Percentiles rank a stretch among this genome's conserved stretches.
Evolutionary conservation across 2,113 vertebrate genomes (phyloP).

Genomic region (Drymodes brunneopygia): DNA sequence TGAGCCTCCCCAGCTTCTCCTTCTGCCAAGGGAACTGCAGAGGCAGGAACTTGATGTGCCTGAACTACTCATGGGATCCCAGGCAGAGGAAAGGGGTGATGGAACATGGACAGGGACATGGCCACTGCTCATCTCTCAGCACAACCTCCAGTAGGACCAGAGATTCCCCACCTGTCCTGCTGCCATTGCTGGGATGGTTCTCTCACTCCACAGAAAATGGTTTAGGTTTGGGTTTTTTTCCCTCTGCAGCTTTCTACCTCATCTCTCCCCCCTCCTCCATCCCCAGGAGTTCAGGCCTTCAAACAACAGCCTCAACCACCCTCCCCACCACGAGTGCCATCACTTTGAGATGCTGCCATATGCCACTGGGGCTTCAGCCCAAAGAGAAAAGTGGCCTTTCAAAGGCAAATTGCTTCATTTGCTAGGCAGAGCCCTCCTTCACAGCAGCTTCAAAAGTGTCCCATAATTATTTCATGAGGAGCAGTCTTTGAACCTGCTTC

Average conservation of each 20-base stretch:
- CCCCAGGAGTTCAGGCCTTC: background rate
- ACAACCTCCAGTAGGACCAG: background rate
- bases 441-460: background rate
- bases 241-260: background rate
- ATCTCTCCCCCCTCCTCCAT: background rate
- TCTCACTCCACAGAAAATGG: background rate
- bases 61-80: background rate
- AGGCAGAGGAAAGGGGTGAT: background rate
- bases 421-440: background rate
- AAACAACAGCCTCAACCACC: background rate
- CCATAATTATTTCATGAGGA: background rate
- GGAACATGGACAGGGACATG: background rate
- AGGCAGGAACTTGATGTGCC: background rate
- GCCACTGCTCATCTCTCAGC: background rate
- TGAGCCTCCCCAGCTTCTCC: background rate
- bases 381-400: background rate
- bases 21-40: background rate
- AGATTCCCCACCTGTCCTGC: background rate
- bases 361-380: background rate
- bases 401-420: background rate
- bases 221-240: fast-evolving
- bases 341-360: background rate
- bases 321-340: background rate
- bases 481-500: background rate
- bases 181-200: background rate